phyloP scores from a whole-genome alignment of 1,140 invertebrate species.

The Procambarus clarkii region DNA sequence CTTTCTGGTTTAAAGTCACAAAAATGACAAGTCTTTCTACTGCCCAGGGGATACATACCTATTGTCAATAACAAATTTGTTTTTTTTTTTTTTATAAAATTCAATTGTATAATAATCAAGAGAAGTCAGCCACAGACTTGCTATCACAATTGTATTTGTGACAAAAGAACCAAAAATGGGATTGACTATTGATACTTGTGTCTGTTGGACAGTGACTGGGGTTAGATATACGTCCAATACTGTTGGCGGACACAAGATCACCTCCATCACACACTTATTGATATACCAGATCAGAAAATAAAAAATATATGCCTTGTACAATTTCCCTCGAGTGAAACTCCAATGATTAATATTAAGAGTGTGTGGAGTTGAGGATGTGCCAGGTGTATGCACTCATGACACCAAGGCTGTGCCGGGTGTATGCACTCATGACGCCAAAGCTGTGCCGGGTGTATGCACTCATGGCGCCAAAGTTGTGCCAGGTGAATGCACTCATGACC shows the following conservation, averaged over 20 bases:
- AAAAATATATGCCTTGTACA: slow-evolving; percentile 13
- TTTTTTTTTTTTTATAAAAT: neutral
- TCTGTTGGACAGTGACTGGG: neutral
- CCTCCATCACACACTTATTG: neutral
- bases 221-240: neutral
- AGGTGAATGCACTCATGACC: slow-evolving; percentile 4
- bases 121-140: slow-evolving; percentile 2
- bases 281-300: neutral
- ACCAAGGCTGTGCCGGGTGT: neutral
- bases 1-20: neutral
- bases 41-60: neutral
- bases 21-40: neutral
- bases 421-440: neutral
- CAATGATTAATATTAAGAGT: neutral
- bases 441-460: neutral
- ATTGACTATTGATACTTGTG: neutral
- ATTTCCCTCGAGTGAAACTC: neutral
- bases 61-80: neutral
- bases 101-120: neutral
- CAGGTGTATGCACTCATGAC: slow-evolving; percentile 9
- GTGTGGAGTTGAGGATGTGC: neutral
- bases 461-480: neutral
- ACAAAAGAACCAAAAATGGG: neutral
- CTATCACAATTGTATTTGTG: slow-evolving; percentile 6
- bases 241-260: neutral